A percentile compares a stretch with the other conserved stretches of the same genome.
Conservation (phyloP, 2,888 invertebrate species). For the Rosalia funebris region DNA sequence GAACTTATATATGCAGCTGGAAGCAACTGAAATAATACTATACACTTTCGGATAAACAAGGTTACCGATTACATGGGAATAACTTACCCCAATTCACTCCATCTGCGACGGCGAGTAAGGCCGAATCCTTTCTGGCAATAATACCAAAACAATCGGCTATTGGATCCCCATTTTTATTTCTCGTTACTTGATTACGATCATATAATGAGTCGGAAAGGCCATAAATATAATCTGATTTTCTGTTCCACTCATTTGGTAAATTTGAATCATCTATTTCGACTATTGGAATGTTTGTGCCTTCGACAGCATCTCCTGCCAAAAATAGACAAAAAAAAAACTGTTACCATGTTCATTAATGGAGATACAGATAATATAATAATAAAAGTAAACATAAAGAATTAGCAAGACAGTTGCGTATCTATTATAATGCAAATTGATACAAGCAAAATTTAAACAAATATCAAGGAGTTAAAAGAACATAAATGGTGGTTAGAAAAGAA, state of each 20-base stretch:
- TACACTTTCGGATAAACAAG: too few relatives aligned
- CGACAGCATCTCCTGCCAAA: conserved; percentile 33
- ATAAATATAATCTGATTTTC: conserved; percentile 69
- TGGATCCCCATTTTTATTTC: conserved; percentile 78
- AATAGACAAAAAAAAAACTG: conserved; percentile 7
- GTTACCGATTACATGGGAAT: too few relatives aligned
- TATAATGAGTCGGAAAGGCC: conserved; percentile 83
- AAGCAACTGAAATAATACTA: too few relatives aligned
- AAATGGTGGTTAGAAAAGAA: too few relatives aligned
- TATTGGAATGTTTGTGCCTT: conserved; percentile 22
- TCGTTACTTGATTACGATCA: conserved; percentile 83
- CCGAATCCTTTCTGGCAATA: conserved; percentile 76
- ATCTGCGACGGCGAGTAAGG: conserved; percentile 84
- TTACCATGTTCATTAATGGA: too few relatives aligned
- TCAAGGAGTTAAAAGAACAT: too few relatives aligned
- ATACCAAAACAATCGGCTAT: conserved; percentile 90
- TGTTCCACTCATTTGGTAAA: conserved; percentile 68
- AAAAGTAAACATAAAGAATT: too few relatives aligned
- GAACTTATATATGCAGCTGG: too few relatives aligned
- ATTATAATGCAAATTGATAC: too few relatives aligned
- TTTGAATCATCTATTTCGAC: conserved; percentile 47
- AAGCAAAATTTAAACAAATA: too few relatives aligned
- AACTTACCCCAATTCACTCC: conserved; percentile 88
- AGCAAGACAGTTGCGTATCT: too few relatives aligned
- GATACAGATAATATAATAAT: too few relatives aligned